Evolutionary conservation across 2,888 invertebrate genomes (phyloP).

Genomic region (Cacoxenus indagator): DNA sequence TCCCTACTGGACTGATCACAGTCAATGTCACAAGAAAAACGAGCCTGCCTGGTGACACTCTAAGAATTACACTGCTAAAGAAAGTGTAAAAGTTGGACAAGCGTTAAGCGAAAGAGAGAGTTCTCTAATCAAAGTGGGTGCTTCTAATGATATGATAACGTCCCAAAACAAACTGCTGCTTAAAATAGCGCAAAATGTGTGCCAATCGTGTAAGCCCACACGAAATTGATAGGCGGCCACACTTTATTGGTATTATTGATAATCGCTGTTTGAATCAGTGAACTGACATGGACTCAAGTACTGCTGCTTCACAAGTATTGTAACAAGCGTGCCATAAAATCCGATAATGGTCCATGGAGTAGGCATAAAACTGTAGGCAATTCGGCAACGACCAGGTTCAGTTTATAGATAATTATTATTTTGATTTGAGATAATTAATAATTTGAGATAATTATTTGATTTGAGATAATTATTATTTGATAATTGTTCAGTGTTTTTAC

Average conservation of each 20-base stretch:
- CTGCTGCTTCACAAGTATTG: constrained; percentile 19
- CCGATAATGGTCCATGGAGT: not conserved
- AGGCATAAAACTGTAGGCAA: not conserved
- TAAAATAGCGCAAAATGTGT: too few species aligned
- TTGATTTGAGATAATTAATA: not conserved
- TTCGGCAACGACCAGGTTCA: not conserved
- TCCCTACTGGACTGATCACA: not conserved
- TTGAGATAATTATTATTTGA: not conserved
- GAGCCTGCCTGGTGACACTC: too few species aligned
- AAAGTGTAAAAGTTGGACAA: too few species aligned
- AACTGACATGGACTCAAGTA: constrained; percentile 28
- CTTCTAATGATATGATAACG: too few species aligned
- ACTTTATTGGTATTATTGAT: too few species aligned
- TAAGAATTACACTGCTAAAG: too few species aligned
- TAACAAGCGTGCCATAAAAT: not conserved
- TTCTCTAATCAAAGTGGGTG: too few species aligned
- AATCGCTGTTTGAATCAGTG: too few species aligned
- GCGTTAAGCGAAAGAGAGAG: too few species aligned
- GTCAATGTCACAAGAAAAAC: not conserved
- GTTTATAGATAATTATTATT: not conserved
- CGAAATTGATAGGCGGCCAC: too few species aligned
- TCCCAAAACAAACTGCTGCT: not conserved
- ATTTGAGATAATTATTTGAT: not conserved
- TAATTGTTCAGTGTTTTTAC: not conserved
- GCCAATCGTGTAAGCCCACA: too few species aligned